These are phyloP conservation scores for Napeogenes sylphis DNA, from an alignment of 2,888 invertebrate species.

Conservation along the genomic window DNA sequence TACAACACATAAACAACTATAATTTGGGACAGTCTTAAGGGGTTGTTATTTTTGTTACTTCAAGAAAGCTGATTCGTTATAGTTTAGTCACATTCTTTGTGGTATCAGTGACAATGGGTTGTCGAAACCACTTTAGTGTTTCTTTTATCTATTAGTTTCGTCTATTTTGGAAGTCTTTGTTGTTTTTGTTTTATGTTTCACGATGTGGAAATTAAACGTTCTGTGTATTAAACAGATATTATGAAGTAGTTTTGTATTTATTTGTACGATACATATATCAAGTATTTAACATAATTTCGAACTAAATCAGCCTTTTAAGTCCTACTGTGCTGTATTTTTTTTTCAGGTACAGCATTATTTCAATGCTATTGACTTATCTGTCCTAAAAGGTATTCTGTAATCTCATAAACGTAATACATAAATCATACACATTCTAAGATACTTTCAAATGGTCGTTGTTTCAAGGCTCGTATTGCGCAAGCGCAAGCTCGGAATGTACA, in stretches of 20 bases:
- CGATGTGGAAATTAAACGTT: constrained; percentile 19
- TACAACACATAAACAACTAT: no score
- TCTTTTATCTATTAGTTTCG: constrained; percentile 32
- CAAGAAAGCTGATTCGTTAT: constrained; percentile 36
- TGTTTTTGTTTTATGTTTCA: constrained; percentile 18
- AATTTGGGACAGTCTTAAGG: no score
- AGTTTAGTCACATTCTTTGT: constrained; percentile 30
- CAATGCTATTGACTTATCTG: background rate
- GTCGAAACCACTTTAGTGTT: constrained; percentile 30
- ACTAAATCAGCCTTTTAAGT: no score
- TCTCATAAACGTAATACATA: background rate
- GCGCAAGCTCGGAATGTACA: constrained; percentile 18
- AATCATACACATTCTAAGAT: constrained; percentile 15
- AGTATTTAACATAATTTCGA: no score
- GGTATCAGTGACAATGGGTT: constrained; percentile 32
- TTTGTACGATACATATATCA: no score
- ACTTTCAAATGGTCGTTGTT: constrained; percentile 23
- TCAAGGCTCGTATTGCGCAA: constrained; percentile 27
- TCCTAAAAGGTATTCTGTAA: background rate
- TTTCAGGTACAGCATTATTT: no score
- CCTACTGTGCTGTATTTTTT: no score
- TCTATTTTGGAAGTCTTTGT: constrained; percentile 24
- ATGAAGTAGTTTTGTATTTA: no score
- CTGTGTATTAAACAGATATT: constrained; percentile 1
- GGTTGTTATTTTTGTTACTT: constrained; percentile 24